These are phyloP conservation scores for Nyctalus aviator DNA, from an alignment of 2,797 vertebrate species.

Conservation along the genomic window DNA sequence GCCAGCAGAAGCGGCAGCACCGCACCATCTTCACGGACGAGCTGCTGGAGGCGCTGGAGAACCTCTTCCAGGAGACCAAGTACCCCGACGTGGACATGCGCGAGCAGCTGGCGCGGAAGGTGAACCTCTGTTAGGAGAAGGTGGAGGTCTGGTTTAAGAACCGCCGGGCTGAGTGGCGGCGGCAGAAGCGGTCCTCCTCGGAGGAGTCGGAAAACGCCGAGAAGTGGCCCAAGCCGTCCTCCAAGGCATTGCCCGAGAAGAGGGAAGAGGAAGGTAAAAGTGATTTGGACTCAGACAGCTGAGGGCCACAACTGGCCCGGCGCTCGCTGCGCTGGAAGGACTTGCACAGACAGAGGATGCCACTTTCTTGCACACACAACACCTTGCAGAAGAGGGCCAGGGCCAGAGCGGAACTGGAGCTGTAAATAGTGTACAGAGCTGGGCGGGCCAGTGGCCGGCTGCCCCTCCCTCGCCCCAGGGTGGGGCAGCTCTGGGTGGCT, in stretches of 20 bases:
- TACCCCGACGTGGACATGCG: too few species aligned
- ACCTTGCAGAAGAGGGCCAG: conserved; percentile 83
- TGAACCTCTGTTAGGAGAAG: too few species aligned
- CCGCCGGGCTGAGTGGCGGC: conserved; percentile 97
- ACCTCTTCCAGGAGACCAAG: too few species aligned
- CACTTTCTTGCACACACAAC: conserved; percentile 90
- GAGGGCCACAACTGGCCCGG: conserved; percentile 87
- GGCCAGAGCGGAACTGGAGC: too few species aligned
- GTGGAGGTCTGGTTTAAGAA: conserved; percentile 99
- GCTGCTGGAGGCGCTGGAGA: too few species aligned
- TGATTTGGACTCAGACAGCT: conserved; percentile 96
- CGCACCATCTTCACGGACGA: too few species aligned
- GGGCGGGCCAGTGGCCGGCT: neutral
- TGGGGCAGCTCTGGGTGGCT: too few species aligned
- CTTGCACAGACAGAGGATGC: conserved; percentile 85
- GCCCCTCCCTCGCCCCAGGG: too few species aligned
- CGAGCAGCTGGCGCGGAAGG: too few species aligned
- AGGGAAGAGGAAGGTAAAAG: conserved; percentile 83
- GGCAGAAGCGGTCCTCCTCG: conserved; percentile 97
- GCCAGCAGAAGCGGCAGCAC: too few species aligned
- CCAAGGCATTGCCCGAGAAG: conserved; percentile 93
- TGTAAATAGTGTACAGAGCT: too few species aligned
- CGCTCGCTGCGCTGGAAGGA: conserved; percentile 79
- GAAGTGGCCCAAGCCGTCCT: conserved; percentile 94
- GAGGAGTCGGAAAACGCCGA: too few species aligned